Evolutionary conservation across 2,888 invertebrate genomes (phyloP), one percentile per base, ranked within the genome.

Genomic region (Anorthoa munda): DNA sequence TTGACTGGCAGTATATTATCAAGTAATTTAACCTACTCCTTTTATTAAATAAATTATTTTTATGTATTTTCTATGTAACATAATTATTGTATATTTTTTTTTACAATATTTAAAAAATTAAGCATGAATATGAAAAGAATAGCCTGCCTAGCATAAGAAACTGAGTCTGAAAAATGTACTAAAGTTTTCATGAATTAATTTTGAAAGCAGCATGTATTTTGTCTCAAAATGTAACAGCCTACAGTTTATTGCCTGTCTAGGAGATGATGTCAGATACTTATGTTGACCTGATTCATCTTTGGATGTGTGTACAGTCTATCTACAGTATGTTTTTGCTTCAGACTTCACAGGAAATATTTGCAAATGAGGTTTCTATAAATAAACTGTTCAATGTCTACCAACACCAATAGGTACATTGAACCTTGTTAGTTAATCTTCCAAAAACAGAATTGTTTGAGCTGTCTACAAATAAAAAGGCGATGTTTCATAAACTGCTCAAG

Each of bases 181-280:
- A n/a, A 51, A 18, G 5, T 21, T 71, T 46, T 23, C 15, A 48
- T 65, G 17, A 61, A 48, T 26, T 51, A 21, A 17, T 23, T 50
- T 21, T 17, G 15, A 21, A 61, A 39, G 13, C 46, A 26, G 21
- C 26, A 48, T 50, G 51, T 51, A 63, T 53, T 72, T 58, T 51
- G 31, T n/a, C 39, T 56, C 26, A 53, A 77, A 77, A 65, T 72
- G 56, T 61, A 75, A 72, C 72, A 69, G 66, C 56, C 58, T 71
- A 72, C 51, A 73, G 79, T 78, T 82, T 78, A 83, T 84, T 81
- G 78, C 65, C 72, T 75, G 72, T 79, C 72, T 86, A 83, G 77
- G 63, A 77, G 88, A 84, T 90, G 90, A 90, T 90, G 90, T 90
- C 90, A 90, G 84, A 83, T 79, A 83, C 82, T 85, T 81, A 86